Percentiles rank a stretch among this genome's conserved stretches.
Conservation (phyloP, 2,888 invertebrate species). For the Drosophila putrida region DNA sequence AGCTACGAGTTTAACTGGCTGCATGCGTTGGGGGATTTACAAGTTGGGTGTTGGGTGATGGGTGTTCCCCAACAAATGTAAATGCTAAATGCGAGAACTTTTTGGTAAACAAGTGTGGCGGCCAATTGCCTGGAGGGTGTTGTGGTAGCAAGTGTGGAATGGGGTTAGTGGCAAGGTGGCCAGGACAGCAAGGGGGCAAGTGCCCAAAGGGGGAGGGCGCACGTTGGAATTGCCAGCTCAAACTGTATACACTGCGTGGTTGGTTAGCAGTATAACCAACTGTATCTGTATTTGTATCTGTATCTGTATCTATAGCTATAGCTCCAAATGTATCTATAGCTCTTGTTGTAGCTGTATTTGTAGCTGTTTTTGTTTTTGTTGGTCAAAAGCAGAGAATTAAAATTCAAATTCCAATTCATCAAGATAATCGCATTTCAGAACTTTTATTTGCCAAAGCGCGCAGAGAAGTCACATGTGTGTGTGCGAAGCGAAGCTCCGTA, state of each 20-base stretch:
- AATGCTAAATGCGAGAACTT: slow-evolving; percentile 66
- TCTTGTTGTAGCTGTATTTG: slow-evolving; percentile 1
- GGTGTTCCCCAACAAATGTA: slow-evolving; percentile 39
- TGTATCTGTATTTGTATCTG: slow-evolving; percentile 12
- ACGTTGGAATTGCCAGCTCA: neutral
- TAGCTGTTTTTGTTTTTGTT: slow-evolving; percentile 42
- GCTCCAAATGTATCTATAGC: slow-evolving; percentile 10
- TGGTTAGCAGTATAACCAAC: slow-evolving; percentile 10
- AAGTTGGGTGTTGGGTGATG: slow-evolving; percentile 21
- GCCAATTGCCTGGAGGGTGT: slow-evolving; percentile 42
- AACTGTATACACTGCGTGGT: slow-evolving; percentile 14
- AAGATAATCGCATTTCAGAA: slow-evolving; percentile 84
- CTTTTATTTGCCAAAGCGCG: slow-evolving; percentile 78
- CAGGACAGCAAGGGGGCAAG: neutral
- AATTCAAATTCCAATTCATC: slow-evolving; percentile 84
- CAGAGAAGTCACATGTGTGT: slow-evolving; percentile 52
- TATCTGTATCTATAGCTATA: slow-evolving; percentile 1
- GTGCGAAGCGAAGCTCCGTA: slow-evolving; percentile 4
- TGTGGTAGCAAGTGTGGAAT: slow-evolving; percentile 11
- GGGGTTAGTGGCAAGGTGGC: neutral
- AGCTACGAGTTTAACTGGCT: neutral
- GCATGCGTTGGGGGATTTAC: neutral
- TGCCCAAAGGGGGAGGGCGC: neutral
- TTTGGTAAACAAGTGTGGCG: slow-evolving; percentile 67
- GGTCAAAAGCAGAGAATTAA: slow-evolving; percentile 79